Evolutionary conservation across 2,888 invertebrate species (phyloP).

Genomic region (Cyclophora albipunctata): DNA sequence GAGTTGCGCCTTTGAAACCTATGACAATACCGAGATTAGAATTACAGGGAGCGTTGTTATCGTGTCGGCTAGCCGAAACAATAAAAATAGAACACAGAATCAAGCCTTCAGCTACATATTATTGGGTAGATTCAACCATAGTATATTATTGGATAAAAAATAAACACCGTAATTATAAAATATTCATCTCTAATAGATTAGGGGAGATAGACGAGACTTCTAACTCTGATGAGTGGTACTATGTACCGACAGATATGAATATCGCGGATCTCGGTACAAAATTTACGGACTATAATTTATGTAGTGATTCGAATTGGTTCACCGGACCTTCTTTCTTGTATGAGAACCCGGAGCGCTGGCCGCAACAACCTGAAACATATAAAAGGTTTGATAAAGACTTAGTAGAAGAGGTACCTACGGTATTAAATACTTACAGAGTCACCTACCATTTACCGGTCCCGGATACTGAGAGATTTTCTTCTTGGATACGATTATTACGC

Average conservation of each 20-base stretch:
- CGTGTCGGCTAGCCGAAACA: background rate
- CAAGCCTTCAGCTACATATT: background rate
- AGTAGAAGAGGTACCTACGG: background rate
- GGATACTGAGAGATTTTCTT: slow-evolving; percentile 1
- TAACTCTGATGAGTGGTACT: slow-evolving; percentile 4
- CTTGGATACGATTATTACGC: slow-evolving; percentile 3
- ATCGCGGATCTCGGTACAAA: slow-evolving; percentile 4
- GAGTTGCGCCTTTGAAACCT: background rate
- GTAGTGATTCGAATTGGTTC: background rate
- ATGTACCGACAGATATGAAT: slow-evolving; percentile 3
- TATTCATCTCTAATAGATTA: slow-evolving; percentile 6
- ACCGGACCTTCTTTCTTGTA: background rate
- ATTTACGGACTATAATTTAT: background rate
- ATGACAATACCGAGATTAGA: slow-evolving; percentile 1
- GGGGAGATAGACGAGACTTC: slow-evolving; percentile 13
- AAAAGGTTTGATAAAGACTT: background rate
- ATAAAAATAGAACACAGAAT: slow-evolving; percentile 4
- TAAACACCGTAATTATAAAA: slow-evolving; percentile 5
- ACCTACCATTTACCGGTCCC: slow-evolving; percentile 1
- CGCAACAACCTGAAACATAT: background rate
- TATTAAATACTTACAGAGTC: background rate
- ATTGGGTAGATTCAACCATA: slow-evolving; percentile 9
- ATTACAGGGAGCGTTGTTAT: slow-evolving; percentile 3
- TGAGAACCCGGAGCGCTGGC: background rate
- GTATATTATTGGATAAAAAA: slow-evolving; percentile 7